Evolutionary conservation across 2,888 invertebrate genomes (phyloP).

Genomic region (Apotomis betuletana): DNA sequence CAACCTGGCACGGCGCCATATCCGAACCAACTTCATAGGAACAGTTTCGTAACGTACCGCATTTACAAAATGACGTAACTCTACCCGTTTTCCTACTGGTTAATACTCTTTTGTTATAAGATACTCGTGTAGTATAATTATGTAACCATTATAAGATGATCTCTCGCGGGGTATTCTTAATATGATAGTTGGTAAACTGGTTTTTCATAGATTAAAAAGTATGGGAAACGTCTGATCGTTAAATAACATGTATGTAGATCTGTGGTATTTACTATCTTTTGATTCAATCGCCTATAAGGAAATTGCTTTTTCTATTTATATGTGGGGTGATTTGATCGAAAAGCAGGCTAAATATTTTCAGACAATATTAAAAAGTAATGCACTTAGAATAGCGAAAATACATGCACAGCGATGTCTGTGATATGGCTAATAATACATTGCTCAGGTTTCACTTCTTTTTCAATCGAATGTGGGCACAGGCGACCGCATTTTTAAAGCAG

Average conservation of each 20-base stretch:
- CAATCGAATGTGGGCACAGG: no score
- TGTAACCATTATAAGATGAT: background rate
- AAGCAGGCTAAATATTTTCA: no score
- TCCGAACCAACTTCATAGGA: slow-evolving; percentile 27
- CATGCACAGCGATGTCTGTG: no score
- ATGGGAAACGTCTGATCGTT: slow-evolving; percentile 2
- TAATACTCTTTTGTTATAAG: background rate
- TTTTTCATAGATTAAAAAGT: background rate
- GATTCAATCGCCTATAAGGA: slow-evolving; percentile 12
- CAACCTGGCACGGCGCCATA: slow-evolving; percentile 32
- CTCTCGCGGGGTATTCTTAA: background rate
- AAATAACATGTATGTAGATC: slow-evolving; percentile 9
- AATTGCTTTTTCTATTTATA: slow-evolving; percentile 3
- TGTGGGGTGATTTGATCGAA: no score
- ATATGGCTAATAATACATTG: no score
- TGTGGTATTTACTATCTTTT: slow-evolving; percentile 5
- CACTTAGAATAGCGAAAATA: no score
- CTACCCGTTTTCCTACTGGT: background rate
- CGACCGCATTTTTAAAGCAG: no score
- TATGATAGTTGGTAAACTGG: background rate
- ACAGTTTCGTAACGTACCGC: slow-evolving; percentile 10
- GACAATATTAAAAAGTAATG: no score
- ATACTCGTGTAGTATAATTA: background rate
- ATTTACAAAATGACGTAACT: background rate
- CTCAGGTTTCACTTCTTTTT: no score